Base-by-base conservation (phyloP, 2,113 vertebrate species). In the Halcyon senegalensis region DNA sequence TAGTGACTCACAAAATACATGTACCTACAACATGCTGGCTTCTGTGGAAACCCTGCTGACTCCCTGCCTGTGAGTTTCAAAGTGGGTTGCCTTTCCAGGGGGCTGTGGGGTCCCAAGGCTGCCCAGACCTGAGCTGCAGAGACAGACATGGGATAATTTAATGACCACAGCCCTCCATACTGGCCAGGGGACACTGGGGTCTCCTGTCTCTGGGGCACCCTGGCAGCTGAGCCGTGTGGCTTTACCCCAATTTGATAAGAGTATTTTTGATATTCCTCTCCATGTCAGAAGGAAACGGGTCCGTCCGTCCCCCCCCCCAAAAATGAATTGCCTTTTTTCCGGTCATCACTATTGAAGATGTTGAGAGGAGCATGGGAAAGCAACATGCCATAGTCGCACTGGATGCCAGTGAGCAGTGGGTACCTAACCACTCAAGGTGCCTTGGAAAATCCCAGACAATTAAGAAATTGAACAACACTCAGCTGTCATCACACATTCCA, bases 301-400 rank as follows among this genome's bases (percentile, higher is more conserved):
- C n/a, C n/a, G n/a, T n/a, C n/a, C n/a, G n/a, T n/a, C n/a, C n/a
- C n/a, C 5, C 9, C 33, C 4, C 7, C 14, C 2, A 7, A 30
- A 39, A 74, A 33, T 0, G 3, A 51, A 43, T 2, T 46, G 5
- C 12, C 8, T 46, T 37, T 75, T 75, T 75, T 60, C 43, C 5
- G 7, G 24, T 53, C 2, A 1, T 44, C 5, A 8, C 41, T 16
- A 1, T 7, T 41, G 9, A 31, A 56, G 33, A 2, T 1, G 0
- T 2, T 5, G 27, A 16, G 43, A 73, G 59, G 67, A 74, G 4
- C 7, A 9, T 0, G 37, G 76, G 83, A 50, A 48, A 56, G 82
- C 58, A 59, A 16, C 6, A 1, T 0, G 1, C 28, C 2, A 0
- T 0, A 13, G 31, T 25, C 27, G 13, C 21, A 7, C 0, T 21